A percentile compares a stretch with the other conserved stretches of the same genome.
Evolutionary conservation across 2,888 invertebrate genomes (phyloP).

Genomic region (Scaptomyza tumidula): DNA sequence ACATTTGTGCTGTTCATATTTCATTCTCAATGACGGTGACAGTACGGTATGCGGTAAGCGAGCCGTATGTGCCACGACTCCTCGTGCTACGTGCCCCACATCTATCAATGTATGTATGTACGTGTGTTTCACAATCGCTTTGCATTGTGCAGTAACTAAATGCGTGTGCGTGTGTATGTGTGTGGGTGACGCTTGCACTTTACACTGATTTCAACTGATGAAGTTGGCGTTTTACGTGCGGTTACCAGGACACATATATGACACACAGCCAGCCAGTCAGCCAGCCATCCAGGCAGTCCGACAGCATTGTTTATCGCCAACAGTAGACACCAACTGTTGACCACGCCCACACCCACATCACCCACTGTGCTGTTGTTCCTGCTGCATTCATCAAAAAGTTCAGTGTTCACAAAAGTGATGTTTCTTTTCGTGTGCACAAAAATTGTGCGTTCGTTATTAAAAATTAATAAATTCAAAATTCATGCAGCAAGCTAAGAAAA

Average conservation of each 20-base stretch:
- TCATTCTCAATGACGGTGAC: conserved; percentile 80
- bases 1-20: conserved; percentile 77
- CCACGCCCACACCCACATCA: not conserved
- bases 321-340: conserved; percentile 33
- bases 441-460: conserved; percentile 72
- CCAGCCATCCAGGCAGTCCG: not conserved
- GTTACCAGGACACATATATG: conserved; percentile 44
- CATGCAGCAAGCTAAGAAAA: too few relatives aligned
- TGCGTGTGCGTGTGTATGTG: too few relatives aligned
- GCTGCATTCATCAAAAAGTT: too few relatives aligned
- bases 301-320: conserved; percentile 57
- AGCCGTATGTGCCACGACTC: too few relatives aligned
- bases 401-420: conserved; percentile 77
- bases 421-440: conserved; percentile 56
- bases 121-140: conserved; percentile 25
- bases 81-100: conserved; percentile 39
- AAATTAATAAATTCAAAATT: conserved; percentile 78
- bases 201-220: conserved; percentile 74
- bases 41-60: conserved; percentile 78
- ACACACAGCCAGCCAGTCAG: conserved; percentile 17
- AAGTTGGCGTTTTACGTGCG: conserved; percentile 77
- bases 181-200: too few relatives aligned
- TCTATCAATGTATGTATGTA: conserved; percentile 31
- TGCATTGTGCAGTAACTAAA: too few relatives aligned
- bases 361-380: conserved; percentile 2